phyloP scores from a whole-genome alignment of 2,888 invertebrate species.

The Caenorhabditis becei region DNA sequence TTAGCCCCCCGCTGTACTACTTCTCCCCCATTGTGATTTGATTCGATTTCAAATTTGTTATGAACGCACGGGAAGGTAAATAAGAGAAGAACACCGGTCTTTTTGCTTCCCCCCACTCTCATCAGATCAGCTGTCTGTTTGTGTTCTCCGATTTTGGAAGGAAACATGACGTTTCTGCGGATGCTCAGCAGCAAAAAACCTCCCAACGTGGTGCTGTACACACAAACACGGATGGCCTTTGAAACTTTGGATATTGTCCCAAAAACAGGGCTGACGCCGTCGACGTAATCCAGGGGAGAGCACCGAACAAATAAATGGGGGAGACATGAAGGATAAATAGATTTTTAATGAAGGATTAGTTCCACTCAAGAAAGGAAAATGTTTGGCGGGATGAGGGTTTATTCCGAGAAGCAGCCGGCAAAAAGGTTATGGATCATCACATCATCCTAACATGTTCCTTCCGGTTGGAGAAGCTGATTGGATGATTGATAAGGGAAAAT shows the following conservation, averaged over 20 bases:
- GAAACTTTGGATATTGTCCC: slow-evolving; percentile 52
- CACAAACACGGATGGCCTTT: slow-evolving; percentile 50
- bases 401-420: not conserved
- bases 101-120: not conserved
- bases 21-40: too few species aligned
- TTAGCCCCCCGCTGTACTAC: not conserved
- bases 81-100: slow-evolving; percentile 15
- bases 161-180: slow-evolving; percentile 41
- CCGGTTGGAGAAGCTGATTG: slow-evolving; percentile 6
- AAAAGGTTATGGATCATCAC: slow-evolving; percentile 37
- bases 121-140: slow-evolving; percentile 34
- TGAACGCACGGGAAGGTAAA: slow-evolving; percentile 29
- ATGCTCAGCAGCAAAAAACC: slow-evolving; percentile 15
- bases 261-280: not conserved
- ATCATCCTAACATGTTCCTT: slow-evolving; percentile 33
- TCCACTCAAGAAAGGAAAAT: slow-evolving; percentile 25
- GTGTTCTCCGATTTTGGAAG: slow-evolving; percentile 41
- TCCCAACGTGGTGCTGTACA: slow-evolving; percentile 34
- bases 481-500: not conserved
- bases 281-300: slow-evolving; percentile 36
- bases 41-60: slow-evolving; percentile 22
- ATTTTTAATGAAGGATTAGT: slow-evolving; percentile 55
- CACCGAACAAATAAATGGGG: slow-evolving; percentile 36
- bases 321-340: slow-evolving; percentile 50
- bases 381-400: not conserved